Evolutionary conservation across 2,888 invertebrate species (phyloP), one percentile per base, ranked within the genome.

Genomic region (Agyllia agylla): DNA sequence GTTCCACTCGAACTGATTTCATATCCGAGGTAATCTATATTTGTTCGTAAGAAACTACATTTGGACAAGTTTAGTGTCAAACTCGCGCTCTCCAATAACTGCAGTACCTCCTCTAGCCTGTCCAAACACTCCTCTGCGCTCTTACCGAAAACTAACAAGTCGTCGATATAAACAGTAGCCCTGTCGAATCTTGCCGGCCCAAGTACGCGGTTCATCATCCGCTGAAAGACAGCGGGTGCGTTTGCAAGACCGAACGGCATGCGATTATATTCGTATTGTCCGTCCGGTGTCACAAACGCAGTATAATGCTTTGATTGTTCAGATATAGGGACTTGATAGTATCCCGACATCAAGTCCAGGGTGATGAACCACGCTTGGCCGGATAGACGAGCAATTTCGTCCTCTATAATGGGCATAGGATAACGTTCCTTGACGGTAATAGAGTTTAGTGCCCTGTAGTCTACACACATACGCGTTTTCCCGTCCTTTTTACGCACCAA

Each of bases 161-260:
- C 95, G 75, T 95, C 94, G 13, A 95, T 93, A 57, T 93, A 92
- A 15, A 90, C 90, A 11, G 92, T 90, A 0, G 92, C 89, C 6
- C 86, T 85, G 5, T 75, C 83, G 17, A 87, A 90, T 13, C 92
- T 86, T 15, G 91, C 84, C 1, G 87, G 42, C 0, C 86, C 85
- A 3, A 92, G 82, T 1, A 92, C 82, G 20, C 42, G 84, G 73
- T 92, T 88, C 13, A 92, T 92, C 33, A 87, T 93, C 35, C 95
- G 89, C 80, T 96, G 95, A 85, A 96, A 96, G 1, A 95, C 94
- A 1, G 95, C 93, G 4, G 96, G 96, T 0, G 96, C 95, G 84
- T 96, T 97, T 0, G 96, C n/a, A n/a, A n/a, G n/a, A n/a, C n/a
- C n/a, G n/a, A n/a, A n/a, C n/a, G n/a, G n/a, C n/a, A n/a, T n/a